Evolutionary conservation across 1,140 invertebrate species (phyloP).

Genomic region (Chrysopa pallens): DNA sequence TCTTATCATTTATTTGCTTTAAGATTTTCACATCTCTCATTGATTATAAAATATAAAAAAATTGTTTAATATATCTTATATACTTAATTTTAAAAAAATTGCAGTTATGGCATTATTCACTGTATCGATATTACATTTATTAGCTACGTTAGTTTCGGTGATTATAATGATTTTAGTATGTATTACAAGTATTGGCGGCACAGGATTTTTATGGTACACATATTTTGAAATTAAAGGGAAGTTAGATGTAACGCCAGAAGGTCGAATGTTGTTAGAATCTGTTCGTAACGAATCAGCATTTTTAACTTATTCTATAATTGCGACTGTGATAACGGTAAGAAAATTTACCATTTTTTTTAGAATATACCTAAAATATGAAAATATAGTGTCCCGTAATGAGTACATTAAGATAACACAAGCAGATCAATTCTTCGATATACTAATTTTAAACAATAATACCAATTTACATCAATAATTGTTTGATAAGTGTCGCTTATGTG

Average conservation of each 20-base stretch:
- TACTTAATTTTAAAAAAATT: too few species aligned
- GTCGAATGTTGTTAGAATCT: constrained; percentile 36
- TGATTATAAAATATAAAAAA: too few species aligned
- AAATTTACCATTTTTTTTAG: neutral
- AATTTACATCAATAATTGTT: too few species aligned
- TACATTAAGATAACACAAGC: too few species aligned
- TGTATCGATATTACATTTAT: constrained; percentile 66
- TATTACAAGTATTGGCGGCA: constrained; percentile 55
- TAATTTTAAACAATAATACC: too few species aligned
- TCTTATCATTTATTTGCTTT: too few species aligned
- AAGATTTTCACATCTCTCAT: too few species aligned
- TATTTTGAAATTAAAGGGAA: constrained; percentile 60
- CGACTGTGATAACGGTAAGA: constrained; percentile 71
- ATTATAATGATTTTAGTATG: constrained; percentile 66
- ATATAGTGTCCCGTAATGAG: too few species aligned
- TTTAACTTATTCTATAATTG: constrained; percentile 64
- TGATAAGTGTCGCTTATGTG: too few species aligned
- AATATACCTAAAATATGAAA: neutral
- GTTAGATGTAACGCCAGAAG: constrained; percentile 39
- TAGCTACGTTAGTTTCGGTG: constrained; percentile 70
- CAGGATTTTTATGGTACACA: constrained; percentile 72
- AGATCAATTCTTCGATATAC: too few species aligned
- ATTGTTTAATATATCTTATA: too few species aligned
- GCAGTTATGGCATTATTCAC: constrained; percentile 64
- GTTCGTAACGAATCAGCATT: constrained; percentile 74